Evolutionary conservation across 2,888 invertebrate species (phyloP).

Genomic region (Latrodectus elegans): DNA sequence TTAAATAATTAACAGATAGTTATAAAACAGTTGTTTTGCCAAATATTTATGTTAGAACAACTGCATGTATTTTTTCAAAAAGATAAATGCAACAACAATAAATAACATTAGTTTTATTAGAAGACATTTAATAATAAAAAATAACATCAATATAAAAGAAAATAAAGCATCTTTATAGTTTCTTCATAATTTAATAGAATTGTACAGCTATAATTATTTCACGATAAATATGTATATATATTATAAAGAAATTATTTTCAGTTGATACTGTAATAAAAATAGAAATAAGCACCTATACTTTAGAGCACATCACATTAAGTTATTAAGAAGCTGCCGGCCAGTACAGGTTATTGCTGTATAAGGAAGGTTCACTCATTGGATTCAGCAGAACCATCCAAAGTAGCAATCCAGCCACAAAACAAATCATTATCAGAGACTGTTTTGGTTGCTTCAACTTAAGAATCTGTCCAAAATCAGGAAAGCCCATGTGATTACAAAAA

Average conservation of each 20-base stretch:
- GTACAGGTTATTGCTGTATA: conserved; percentile 76
- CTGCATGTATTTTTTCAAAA: too few relatives aligned
- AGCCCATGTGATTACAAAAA: conserved; percentile 97
- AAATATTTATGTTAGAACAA: too few relatives aligned
- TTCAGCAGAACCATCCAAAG: conserved; percentile 85
- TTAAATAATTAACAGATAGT: too few relatives aligned
- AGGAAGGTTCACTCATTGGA: conserved; percentile 83
- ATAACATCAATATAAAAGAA: not conserved
- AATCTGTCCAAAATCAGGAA: conserved; percentile 82
- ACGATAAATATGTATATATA: conserved; percentile 54
- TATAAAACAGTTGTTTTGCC: too few relatives aligned
- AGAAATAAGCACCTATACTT: conserved; percentile 45
- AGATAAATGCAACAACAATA: too few relatives aligned
- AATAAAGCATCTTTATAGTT: conserved; percentile 5
- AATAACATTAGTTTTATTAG: too few relatives aligned
- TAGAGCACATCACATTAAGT: not conserved
- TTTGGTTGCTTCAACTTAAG: conserved; percentile 79
- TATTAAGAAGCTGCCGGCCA: conserved; percentile 14
- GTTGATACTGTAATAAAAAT: conserved; percentile 41
- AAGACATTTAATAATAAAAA: too few relatives aligned
- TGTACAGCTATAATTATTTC: conserved; percentile 1
- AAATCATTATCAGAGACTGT: conserved; percentile 80
- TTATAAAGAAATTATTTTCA: conserved; percentile 35
- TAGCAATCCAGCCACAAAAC: conserved; percentile 85
- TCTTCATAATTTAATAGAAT: not conserved